These are phyloP conservation scores for Rhinoptilus africanus DNA, from an alignment of 2,113 vertebrate species.

Conservation along the genomic window DNA sequence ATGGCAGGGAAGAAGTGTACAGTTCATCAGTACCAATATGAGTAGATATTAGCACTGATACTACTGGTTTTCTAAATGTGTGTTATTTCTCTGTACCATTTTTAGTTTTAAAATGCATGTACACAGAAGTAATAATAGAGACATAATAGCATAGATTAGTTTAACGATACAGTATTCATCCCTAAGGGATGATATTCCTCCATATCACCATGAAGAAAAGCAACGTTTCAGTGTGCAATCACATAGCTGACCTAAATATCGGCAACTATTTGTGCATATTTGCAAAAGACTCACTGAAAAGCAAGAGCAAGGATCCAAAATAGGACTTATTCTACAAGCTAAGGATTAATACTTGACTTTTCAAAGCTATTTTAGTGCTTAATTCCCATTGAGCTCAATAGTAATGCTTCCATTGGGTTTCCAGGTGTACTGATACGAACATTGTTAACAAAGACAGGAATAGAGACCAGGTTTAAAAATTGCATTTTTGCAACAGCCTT, in stretches of 20 bases:
- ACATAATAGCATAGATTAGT: background rate
- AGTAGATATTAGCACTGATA: background rate
- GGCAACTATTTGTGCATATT: background rate
- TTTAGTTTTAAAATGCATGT: background rate
- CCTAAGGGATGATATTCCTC: background rate
- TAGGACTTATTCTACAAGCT: background rate
- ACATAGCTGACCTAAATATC: constrained; percentile 4
- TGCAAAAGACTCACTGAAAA: background rate
- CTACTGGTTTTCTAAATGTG: background rate
- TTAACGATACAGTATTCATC: background rate
- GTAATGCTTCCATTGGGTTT: background rate
- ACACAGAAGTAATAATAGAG: background rate
- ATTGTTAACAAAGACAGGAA: background rate
- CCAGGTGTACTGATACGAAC: background rate
- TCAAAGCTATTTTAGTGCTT: background rate
- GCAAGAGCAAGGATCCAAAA: background rate
- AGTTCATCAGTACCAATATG: background rate
- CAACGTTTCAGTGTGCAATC: background rate
- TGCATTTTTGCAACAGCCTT: background rate
- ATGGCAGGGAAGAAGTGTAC: background rate
- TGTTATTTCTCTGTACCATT: background rate
- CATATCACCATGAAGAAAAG: background rate
- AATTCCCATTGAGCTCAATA: background rate
- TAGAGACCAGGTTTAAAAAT: background rate
- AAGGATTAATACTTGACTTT: background rate